phyloP scores from a whole-genome alignment of 2,888 invertebrate genomes.

The Andrena camellia region DNA sequence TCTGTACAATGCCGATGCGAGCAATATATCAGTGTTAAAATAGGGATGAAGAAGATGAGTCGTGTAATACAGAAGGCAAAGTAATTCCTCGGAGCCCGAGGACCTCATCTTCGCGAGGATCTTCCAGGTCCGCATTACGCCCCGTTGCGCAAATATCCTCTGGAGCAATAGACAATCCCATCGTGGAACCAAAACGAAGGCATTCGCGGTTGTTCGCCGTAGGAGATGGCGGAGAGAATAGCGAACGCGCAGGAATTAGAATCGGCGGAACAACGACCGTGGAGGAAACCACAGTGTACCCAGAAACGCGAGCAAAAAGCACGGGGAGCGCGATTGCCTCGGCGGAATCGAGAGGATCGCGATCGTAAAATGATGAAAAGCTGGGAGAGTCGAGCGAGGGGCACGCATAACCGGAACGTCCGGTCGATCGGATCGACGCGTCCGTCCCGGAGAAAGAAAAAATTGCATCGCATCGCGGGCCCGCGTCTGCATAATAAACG shows the following conservation, averaged over 20 bases:
- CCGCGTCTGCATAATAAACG: slow-evolving; percentile 30
- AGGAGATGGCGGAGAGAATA: slow-evolving; percentile 17
- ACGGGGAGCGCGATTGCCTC: slow-evolving; percentile 37
- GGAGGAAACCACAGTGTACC: slow-evolving; percentile 43
- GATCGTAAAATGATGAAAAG: slow-evolving; percentile 45
- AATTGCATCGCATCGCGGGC: slow-evolving; percentile 21
- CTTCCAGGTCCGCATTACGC: neutral
- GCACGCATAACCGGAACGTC: slow-evolving; percentile 38
- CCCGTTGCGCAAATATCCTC: slow-evolving; percentile 39
- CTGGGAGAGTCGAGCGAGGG: neutral
- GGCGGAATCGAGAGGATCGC: slow-evolving; percentile 23
- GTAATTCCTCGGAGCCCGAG: neutral
- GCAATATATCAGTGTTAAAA: too few species aligned
- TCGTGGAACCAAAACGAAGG: neutral
- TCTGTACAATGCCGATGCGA: too few species aligned
- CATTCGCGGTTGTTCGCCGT: neutral
- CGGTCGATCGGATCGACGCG: slow-evolving; percentile 24
- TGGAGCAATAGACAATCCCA: slow-evolving; percentile 12
- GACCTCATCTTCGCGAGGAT: neutral
- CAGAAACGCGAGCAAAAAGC: slow-evolving; percentile 32
- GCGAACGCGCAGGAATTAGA: slow-evolving; percentile 34
- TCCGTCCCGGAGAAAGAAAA: slow-evolving; percentile 8
- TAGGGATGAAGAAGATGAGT: too few species aligned
- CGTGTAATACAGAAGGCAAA: too few species aligned
- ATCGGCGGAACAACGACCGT: slow-evolving; percentile 15